Evolutionary conservation across 1,140 invertebrate species (phyloP).

Genomic region (Drepana arcuata): DNA sequence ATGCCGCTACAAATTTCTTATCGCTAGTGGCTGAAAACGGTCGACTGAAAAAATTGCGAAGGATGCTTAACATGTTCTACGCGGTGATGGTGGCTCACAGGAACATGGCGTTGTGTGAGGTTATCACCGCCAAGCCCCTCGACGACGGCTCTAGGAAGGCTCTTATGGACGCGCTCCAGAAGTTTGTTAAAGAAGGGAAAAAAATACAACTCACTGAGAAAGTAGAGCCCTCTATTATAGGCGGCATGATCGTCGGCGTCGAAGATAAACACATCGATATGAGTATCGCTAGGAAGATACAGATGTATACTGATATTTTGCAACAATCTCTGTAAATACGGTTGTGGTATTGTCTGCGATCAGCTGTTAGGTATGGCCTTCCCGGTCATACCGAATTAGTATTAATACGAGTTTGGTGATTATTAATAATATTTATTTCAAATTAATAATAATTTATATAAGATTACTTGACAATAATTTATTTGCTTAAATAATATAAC

Average conservation of each 20-base stretch:
- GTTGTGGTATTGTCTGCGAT: too few species aligned
- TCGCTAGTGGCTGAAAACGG: slow-evolving; percentile 49
- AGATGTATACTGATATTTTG: slow-evolving; percentile 47
- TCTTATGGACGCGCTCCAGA: slow-evolving; percentile 36
- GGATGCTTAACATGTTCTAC: slow-evolving; percentile 42
- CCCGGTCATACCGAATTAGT: too few species aligned
- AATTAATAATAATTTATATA: too few species aligned
- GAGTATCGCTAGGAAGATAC: slow-evolving; percentile 46
- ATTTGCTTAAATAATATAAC: slow-evolving; percentile 2
- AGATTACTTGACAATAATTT: slow-evolving; percentile 10
- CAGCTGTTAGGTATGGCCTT: too few species aligned
- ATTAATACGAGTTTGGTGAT: too few species aligned
- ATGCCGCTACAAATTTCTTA: slow-evolving; percentile 41
- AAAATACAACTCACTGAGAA: slow-evolving; percentile 48
- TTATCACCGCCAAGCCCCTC: slow-evolving; percentile 51
- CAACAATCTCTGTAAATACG: slow-evolving; percentile 32
- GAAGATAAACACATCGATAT: slow-evolving; percentile 57
- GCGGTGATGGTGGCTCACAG: slow-evolving; percentile 51
- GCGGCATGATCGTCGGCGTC: slow-evolving; percentile 47
- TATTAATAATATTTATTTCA: too few species aligned
- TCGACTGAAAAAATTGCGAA: slow-evolving; percentile 33
- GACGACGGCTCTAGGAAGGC: slow-evolving; percentile 24
- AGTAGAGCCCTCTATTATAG: slow-evolving; percentile 44
- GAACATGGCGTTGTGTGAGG: slow-evolving; percentile 50
- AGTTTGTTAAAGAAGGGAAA: slow-evolving; percentile 37